Evolutionary conservation across 2,113 vertebrate genomes (phyloP), one percentile per base, ranked within the genome.

Genomic region (Pluvianellus socialis): DNA sequence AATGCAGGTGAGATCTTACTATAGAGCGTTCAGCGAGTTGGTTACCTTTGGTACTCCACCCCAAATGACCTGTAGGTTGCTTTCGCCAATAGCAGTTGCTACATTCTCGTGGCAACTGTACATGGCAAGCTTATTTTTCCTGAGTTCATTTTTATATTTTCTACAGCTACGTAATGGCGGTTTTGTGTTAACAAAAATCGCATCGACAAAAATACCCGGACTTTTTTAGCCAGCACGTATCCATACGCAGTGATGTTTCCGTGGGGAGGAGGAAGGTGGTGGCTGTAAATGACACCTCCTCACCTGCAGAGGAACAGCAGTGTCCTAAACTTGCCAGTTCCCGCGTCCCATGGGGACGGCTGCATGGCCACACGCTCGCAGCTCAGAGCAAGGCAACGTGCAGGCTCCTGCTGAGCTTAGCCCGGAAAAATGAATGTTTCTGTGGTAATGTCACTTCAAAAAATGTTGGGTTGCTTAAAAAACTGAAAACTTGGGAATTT

Each of bases 331-430:
- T 59, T 15, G 28, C 71, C 12, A 24, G 4, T 50, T 23, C 42
- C 42, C 61, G 24, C 18, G 20, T 63, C 38, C 52, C 14, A 13
- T 1, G 2, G 66, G 62, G n/a, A 67, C 1, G 6, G 32, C 40
- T 53, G 52, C 2, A 1, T 14, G 52, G 15, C 33, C 7, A 1
- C 0, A 2, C 1, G 11, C 61, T 32, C 3, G 1, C 38, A 68
- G 63, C 24, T 83, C 47, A 14, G 38, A 70, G 42, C 1, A 0
- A 63, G 42, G 52, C 30, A 45, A 13, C 0, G 0, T 23, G 45
- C 59, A 81, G n/a, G 59, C 47, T 24, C 47, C n/a, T 23, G 44
- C 65, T 61, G 35, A 74, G 66, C 42, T 38, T 38, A 33, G 28
- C 4, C 3, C 5, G 45, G 68, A 61, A 62, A 77, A 62, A 56